Evolutionary conservation across 2,113 vertebrate genomes (phyloP).

Genomic region (Callospermophilus lateralis): DNA sequence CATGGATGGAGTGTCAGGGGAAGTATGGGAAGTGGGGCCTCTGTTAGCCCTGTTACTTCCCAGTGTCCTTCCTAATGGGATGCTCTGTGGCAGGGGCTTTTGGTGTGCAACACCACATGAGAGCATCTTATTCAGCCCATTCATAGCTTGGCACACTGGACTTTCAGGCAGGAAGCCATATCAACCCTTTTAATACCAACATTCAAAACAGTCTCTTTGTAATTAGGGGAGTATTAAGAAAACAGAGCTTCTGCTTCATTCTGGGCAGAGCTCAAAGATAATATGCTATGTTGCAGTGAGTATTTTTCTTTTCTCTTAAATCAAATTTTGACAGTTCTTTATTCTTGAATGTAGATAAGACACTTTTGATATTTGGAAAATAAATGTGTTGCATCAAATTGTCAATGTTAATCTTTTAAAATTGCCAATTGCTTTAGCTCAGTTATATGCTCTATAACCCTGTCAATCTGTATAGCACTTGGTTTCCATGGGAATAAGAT

Average conservation of each 20-base stretch:
- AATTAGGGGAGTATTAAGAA: conserved; percentile 71
- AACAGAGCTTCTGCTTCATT: conserved; percentile 45
- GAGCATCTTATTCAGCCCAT: conserved; percentile 37
- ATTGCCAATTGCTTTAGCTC: conserved; percentile 66
- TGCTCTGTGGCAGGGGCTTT: not conserved
- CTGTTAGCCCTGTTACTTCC: not conserved
- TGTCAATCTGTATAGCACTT: conserved; percentile 61
- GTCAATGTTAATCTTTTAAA: conserved; percentile 72
- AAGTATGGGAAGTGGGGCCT: not conserved
- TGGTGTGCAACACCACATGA: not conserved
- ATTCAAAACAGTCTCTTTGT: conserved; percentile 65
- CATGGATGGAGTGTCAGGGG: not conserved
- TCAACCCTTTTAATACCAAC: conserved; percentile 52
- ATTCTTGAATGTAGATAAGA: conserved; percentile 61
- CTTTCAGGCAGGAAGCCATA: conserved; percentile 59
- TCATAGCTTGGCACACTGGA: not conserved
- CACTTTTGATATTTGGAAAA: conserved; percentile 70
- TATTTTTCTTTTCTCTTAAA: conserved; percentile 55
- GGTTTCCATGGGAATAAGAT: conserved; percentile 68
- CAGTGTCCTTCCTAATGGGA: not conserved
- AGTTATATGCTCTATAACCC: conserved; percentile 61
- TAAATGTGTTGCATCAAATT: conserved; percentile 64
- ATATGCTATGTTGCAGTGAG: not conserved
- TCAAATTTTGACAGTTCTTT: conserved; percentile 68
- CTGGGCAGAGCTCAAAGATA: conserved; percentile 52